These are phyloP conservation scores for Mastacembelus armatus DNA, from an alignment of 2,797 vertebrate species.

Conservation along the genomic window DNA sequence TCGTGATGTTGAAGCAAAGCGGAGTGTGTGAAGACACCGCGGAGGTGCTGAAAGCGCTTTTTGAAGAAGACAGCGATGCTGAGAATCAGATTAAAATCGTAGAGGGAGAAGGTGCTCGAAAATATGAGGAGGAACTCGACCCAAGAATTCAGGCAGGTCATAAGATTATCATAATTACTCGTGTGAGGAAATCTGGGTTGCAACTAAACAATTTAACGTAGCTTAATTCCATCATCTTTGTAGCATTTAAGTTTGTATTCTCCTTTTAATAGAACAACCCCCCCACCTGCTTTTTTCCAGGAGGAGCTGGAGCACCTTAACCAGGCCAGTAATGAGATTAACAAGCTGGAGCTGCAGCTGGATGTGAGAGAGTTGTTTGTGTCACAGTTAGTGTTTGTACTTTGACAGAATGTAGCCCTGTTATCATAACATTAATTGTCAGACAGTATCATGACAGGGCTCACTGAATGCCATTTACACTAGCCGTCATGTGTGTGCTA, in stretches of 20 bases:
- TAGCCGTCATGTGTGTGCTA: background rate
- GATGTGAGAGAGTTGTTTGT: constrained; percentile 83
- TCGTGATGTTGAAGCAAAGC: constrained; percentile 47
- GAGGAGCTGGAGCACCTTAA: constrained; percentile 93
- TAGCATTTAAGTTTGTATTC: background rate
- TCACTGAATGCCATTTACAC: background rate
- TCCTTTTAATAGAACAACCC: background rate
- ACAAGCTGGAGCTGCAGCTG: constrained; percentile 90
- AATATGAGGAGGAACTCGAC: constrained; percentile 87
- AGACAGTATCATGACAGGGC: background rate
- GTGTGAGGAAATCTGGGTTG: accelerated
- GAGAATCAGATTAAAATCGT: constrained; percentile 37
- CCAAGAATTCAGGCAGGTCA: constrained; percentile 87
- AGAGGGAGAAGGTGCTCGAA: constrained; percentile 54
- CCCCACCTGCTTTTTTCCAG: constrained; percentile 75
- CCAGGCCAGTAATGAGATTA: constrained; percentile 93
- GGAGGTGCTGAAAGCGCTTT: constrained; percentile 33
- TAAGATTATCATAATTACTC: too few relatives aligned
- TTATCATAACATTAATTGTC: background rate
- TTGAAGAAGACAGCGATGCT: constrained; percentile 23
- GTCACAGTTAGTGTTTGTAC: background rate
- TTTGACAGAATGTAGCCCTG: background rate
- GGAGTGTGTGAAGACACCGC: constrained; percentile 44
- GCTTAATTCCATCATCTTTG: background rate
- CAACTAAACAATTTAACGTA: background rate